phyloP scores from a whole-genome alignment of 2,797 vertebrate species.

The Xerus rutilus region DNA sequence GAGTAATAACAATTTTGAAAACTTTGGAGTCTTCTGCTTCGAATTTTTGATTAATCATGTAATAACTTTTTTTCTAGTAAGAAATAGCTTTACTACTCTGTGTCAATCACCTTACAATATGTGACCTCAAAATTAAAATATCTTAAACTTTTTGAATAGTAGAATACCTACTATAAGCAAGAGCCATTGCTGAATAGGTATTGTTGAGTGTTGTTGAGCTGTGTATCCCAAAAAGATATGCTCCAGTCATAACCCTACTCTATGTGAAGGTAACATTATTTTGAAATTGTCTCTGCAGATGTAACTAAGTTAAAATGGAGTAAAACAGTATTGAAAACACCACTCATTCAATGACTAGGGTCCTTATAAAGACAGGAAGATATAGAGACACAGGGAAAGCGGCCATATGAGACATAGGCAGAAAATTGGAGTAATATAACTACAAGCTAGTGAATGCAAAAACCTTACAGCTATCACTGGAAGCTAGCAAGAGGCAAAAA shows the following conservation, averaged over 20 bases:
- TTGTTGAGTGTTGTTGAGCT: neutral
- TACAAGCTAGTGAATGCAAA: neutral
- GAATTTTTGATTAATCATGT: neutral
- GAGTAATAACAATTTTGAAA: neutral
- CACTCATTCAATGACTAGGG: neutral
- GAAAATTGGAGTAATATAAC: neutral
- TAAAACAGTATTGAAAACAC: neutral
- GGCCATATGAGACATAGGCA: neutral
- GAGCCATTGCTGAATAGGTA: neutral
- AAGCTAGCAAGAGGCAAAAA: neutral
- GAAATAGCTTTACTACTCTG: neutral
- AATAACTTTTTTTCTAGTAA: neutral
- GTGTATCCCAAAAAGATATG: neutral
- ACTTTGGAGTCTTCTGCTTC: neutral
- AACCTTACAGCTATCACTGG: neutral
- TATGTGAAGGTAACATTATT: neutral
- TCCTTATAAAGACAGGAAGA: neutral
- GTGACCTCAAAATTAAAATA: neutral
- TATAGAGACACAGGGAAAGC: neutral
- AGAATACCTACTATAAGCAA: neutral
- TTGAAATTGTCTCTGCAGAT: neutral
- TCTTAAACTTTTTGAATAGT: neutral
- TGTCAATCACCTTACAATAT: neutral
- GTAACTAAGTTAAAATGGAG: neutral
- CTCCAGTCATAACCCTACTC: neutral